A percentile compares a stretch with the other conserved stretches of the same genome.
phyloP scores from a whole-genome alignment of 2,113 vertebrate genomes.

The Murina feae region DNA sequence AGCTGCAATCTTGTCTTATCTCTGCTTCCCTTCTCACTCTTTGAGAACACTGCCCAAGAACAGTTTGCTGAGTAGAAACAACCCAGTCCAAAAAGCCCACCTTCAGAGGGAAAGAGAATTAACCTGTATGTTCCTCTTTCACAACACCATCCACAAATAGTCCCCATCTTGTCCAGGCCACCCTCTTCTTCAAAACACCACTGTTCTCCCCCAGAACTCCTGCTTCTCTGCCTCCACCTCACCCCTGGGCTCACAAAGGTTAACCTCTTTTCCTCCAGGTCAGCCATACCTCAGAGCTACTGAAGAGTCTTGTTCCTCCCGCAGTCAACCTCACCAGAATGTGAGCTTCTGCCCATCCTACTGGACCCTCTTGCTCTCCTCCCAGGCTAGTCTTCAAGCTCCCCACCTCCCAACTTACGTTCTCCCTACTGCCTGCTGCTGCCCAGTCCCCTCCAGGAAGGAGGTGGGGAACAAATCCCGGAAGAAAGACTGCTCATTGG shows the following conservation, averaged over 20 bases:
- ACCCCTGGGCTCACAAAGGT: background rate
- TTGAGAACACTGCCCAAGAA: background rate
- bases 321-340: background rate
- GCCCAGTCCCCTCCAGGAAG: background rate
- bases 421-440: background rate
- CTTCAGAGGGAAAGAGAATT: background rate
- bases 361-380: background rate
- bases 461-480: background rate
- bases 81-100: background rate
- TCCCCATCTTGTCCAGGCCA: background rate
- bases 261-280: background rate
- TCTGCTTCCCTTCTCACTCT: background rate
- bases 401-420: background rate
- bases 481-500: background rate
- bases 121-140: background rate
- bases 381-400: background rate
- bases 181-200: background rate
- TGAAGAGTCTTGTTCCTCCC: background rate
- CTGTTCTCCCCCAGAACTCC: background rate
- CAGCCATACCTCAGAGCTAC: background rate
- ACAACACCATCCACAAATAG: background rate
- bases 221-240: background rate
- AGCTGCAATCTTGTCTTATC: background rate
- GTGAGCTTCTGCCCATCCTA: background rate
- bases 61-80: constrained; percentile 7